Percentiles rank a stretch among this genome's conserved stretches.
These are phyloP conservation scores for Tanytarsus gracilentus DNA, from an alignment of 2,888 invertebrate genomes.

Conservation along the genomic window DNA sequence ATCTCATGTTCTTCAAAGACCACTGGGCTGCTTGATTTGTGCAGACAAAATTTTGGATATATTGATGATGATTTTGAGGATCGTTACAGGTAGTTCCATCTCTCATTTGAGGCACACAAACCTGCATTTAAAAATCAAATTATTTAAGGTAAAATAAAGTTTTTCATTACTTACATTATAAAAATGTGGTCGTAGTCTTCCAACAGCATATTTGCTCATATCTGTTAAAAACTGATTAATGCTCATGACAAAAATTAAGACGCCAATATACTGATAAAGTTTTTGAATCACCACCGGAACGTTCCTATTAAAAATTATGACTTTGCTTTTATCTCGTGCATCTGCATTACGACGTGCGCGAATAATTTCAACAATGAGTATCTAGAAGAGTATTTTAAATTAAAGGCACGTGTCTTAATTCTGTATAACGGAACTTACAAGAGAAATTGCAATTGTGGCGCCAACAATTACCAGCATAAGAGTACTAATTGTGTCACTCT, in stretches of 20 bases:
- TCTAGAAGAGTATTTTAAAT: background rate
- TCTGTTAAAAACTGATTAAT: slow-evolving; percentile 68
- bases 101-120: background rate
- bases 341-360: background rate
- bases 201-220: slow-evolving; percentile 70
- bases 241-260: slow-evolving; percentile 68
- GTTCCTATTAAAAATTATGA: slow-evolving; percentile 41
- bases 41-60: background rate
- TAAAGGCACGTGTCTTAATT: background rate
- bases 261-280: slow-evolving; percentile 54
- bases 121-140: slow-evolving; percentile 30
- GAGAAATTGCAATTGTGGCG: background rate
- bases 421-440: background rate
- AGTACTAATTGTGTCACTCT: background rate
- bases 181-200: slow-evolving; percentile 79
- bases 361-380: background rate
- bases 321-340: slow-evolving; percentile 39
- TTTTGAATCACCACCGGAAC: slow-evolving; percentile 56
- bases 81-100: background rate
- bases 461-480: background rate
- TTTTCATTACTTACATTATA: slow-evolving; percentile 46
- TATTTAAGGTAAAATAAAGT: background rate
- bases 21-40: slow-evolving; percentile 37
- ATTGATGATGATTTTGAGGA: background rate
- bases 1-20: slow-evolving; percentile 50